Evolutionary conservation across 2,113 vertebrate genomes (phyloP), one percentile per base, ranked within the genome.

Genomic region (Dasyurus viverrinus): DNA sequence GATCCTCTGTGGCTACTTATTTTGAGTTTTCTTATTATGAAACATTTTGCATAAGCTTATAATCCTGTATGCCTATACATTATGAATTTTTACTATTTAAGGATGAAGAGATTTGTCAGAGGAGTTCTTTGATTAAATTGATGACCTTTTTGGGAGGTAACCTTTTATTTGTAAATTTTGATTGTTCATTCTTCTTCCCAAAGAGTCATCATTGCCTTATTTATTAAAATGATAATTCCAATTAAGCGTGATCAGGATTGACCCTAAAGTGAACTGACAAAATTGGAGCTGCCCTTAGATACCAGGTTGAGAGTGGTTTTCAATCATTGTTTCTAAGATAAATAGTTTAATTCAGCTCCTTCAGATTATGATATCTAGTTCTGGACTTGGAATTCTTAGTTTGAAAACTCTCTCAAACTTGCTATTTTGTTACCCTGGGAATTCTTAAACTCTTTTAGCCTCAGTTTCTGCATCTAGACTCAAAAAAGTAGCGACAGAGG

Each of bases 21-120:
- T 93, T 53, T 22, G 14, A 90, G 57, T 95, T 94, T 90, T 90
- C 91, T 95, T 94, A 95, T 95, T 95, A 92, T 60, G 60, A 50
- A n/a, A 10, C 25, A 94, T 53, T 22, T 92, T 98, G 94, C 93
- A 96, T 98, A 36, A 76, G 36, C 1, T 76, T 76, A 57, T 91
- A 24, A 92, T 84, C 53, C n/a, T 92, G 2, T 26, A 50, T 47
- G 52, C 23, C 22, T 53, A 90, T 48, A 0, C 25, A 10, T 48
- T 16, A 52, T 3, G 22, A 46, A 7, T 53, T 76, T 93, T 92
- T 76, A 76, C 16, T 42, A 19, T 76, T 76, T 76, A 76, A 76
- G 16, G 19, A 22, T 76, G 68, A 42, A 8, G 68, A 22, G n/a
- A n/a, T 76, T n/a, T n/a, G 19, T 76, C 68, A 76, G 36, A 76